Conservation (phyloP, 30 jellyfish, hydroid and myxozoan genomes). For the Hydractinia echinata region DNA sequence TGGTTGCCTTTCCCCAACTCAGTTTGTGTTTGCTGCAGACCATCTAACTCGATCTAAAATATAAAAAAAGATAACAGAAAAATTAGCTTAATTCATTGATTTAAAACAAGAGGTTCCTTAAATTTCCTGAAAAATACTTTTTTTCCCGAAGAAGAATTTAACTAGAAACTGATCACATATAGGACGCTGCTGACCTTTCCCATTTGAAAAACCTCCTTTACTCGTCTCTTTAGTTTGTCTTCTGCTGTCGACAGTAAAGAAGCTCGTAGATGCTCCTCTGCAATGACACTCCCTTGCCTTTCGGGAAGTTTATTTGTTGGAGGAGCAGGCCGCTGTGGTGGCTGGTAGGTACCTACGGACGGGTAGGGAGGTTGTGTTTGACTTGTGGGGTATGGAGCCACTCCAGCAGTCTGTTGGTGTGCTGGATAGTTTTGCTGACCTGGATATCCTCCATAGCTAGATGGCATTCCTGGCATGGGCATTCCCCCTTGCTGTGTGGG, state of each 20-base stretch:
- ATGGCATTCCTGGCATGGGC: slow-evolving; percentile 47
- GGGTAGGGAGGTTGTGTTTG: slow-evolving; percentile 43
- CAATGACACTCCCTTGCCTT: slow-evolving; percentile 65
- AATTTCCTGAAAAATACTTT: background rate
- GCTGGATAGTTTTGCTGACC: slow-evolving; percentile 47
- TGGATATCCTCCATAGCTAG: slow-evolving; percentile 9
- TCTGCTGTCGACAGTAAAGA: slow-evolving; percentile 89
- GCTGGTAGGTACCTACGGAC: slow-evolving; percentile 9
- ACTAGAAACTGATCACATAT: background rate
- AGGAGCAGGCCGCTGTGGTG: background rate
- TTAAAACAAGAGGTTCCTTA: background rate
- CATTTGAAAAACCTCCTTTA: slow-evolving; percentile 66
- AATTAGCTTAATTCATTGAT: background rate
- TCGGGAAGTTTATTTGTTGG: slow-evolving; percentile 20
- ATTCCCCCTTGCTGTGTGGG: slow-evolving; percentile 62
- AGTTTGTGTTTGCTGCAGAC: slow-evolving; percentile 38
- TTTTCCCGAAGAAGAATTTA: background rate
- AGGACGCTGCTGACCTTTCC: slow-evolving; percentile 59
- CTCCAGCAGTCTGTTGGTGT: slow-evolving; percentile 7
- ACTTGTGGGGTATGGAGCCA: slow-evolving; percentile 45
- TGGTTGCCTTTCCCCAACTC: slow-evolving; percentile 59
- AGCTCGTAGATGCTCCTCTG: slow-evolving; percentile 49
- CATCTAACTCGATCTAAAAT: slow-evolving; percentile 66
- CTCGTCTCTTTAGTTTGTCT: slow-evolving; percentile 79
- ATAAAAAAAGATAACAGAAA: background rate